These are phyloP conservation scores for Brachystomella parvula DNA, from an alignment of 1,140 invertebrate species.

Conservation along the genomic window DNA sequence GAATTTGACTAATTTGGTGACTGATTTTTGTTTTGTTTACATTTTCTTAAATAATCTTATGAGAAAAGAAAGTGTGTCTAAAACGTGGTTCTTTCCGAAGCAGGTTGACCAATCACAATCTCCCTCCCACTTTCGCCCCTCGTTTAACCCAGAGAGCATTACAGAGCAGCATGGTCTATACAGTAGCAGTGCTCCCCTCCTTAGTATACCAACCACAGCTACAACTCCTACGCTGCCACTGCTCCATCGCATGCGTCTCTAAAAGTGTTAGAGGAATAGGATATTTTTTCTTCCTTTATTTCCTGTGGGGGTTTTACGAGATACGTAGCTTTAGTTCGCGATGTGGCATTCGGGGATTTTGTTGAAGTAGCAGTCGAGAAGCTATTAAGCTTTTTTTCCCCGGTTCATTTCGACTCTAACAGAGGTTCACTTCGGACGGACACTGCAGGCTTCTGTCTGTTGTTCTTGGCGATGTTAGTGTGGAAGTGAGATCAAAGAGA, in stretches of 20 bases:
- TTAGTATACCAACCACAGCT: conserved; percentile 38
- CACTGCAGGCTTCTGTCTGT: neutral
- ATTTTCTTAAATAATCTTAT: neutral
- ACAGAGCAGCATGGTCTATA: neutral
- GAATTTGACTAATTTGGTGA: neutral
- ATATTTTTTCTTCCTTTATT: neutral
- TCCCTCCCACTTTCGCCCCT: neutral
- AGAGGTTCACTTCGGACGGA: neutral
- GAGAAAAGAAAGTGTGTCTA: neutral
- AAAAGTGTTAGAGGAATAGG: neutral
- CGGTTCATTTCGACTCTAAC: neutral
- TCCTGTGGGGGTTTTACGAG: neutral
- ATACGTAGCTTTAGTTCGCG: neutral
- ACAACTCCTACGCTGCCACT: conserved; percentile 45
- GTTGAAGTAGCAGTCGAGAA: neutral
- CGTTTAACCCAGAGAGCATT: neutral
- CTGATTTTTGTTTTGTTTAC: neutral
- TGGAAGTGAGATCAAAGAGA: neutral
- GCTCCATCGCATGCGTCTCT: conserved; percentile 29
- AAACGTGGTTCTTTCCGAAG: neutral
- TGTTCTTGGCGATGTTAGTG: neutral
- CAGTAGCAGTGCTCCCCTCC: too few species aligned
- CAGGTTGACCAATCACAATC: neutral
- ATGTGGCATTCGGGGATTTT: conserved; percentile 1
- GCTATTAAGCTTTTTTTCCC: neutral